phyloP scores from a whole-genome alignment of 1,140 invertebrate species.

The Harpegnathos saltator region DNA sequence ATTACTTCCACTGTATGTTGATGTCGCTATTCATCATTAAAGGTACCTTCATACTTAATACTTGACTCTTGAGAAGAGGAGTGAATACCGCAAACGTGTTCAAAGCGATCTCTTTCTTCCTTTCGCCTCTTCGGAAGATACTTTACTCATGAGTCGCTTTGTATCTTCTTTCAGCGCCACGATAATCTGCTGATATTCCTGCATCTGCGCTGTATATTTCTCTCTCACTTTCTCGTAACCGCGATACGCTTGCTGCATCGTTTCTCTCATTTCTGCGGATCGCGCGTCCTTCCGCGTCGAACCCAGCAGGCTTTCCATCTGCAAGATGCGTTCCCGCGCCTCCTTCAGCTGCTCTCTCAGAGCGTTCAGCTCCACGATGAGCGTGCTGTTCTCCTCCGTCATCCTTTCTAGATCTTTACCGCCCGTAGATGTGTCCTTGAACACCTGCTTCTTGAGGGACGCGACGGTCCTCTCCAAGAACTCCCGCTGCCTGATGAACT shows the following conservation, averaged over 20 bases:
- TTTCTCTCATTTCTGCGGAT: conserved; percentile 86
- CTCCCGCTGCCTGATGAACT: conserved; percentile 92
- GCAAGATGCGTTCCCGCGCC: conserved; percentile 87
- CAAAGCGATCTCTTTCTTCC: conserved; percentile 43
- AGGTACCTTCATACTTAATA: not conserved
- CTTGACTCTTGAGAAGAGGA: conserved; percentile 1
- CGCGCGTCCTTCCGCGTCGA: conserved; percentile 86
- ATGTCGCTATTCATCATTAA: not conserved
- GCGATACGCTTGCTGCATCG: conserved; percentile 87
- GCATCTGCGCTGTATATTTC: conserved; percentile 77
- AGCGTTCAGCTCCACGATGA: conserved; percentile 92
- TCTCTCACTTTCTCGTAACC: conserved; percentile 88
- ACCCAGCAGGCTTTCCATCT: conserved; percentile 91
- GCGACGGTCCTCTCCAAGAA: conserved; percentile 92
- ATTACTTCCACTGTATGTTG: conserved; percentile 12
- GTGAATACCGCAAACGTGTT: not conserved
- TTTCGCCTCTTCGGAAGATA: conserved; percentile 57
- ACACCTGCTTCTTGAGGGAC: conserved; percentile 87
- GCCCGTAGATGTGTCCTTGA: conserved; percentile 81
- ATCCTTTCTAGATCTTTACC: conserved; percentile 85
- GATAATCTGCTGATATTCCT: conserved; percentile 77
- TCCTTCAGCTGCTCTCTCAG: conserved; percentile 89
- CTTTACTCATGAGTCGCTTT: conserved; percentile 62
- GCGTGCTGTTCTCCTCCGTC: conserved; percentile 90
- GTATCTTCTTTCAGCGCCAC: conserved; percentile 77